A percentile compares a stretch with the other conserved stretches of the same genome.
These are phyloP conservation scores for Nasonovia ribisnigri DNA, from an alignment of 2,888 invertebrate genomes.

Conservation along the genomic window DNA sequence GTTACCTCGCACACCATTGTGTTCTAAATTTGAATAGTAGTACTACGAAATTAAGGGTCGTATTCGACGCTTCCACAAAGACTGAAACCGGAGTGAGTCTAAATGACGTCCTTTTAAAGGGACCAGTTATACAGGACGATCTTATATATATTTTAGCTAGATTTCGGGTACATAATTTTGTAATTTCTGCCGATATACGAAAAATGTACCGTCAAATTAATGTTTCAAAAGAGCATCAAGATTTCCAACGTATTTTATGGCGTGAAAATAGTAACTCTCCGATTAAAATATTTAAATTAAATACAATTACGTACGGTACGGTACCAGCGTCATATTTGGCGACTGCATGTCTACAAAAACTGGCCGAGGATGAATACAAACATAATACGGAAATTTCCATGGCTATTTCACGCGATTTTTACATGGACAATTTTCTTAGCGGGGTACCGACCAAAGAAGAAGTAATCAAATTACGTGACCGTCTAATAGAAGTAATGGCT, in stretches of 20 bases:
- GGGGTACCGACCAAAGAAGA: neutral
- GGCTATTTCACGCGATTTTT: neutral
- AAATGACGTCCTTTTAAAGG: no score
- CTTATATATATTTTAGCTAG: neutral
- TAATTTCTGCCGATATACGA: neutral
- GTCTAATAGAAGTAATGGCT: neutral
- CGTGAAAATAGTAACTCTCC: neutral
- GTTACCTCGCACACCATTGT: slow-evolving; percentile 13
- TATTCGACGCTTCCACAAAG: no score
- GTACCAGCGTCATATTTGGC: neutral
- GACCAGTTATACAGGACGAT: neutral
- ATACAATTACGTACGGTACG: slow-evolving; percentile 28
- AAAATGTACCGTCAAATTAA: neutral
- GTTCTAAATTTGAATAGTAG: neutral
- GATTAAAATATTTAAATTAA: slow-evolving; percentile 16
- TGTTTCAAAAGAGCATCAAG: neutral
- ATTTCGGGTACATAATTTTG: neutral
- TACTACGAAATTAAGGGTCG: no score
- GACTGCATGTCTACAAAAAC: neutral
- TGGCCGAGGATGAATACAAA: neutral
- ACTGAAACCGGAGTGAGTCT: no score
- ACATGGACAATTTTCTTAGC: slow-evolving; percentile 25
- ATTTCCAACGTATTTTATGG: slow-evolving; percentile 31
- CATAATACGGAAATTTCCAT: neutral
- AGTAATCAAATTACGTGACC: neutral